Percentiles rank a stretch among this genome's conserved stretches.
Conservation (phyloP, 1,140 invertebrate species). For the Acarapis woodi region DNA sequence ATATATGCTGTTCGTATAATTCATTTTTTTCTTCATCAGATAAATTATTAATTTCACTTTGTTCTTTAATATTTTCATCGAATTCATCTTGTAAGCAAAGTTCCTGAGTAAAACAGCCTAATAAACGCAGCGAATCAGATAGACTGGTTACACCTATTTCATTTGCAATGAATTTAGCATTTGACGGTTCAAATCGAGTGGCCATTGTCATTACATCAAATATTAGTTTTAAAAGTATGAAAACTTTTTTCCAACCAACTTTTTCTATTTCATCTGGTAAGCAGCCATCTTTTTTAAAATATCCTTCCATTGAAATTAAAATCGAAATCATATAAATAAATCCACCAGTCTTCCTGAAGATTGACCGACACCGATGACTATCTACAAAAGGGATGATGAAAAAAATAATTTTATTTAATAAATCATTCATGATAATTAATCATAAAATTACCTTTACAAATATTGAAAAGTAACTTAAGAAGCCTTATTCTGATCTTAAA, state of each 20-base stretch:
- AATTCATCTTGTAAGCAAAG: conserved; percentile 9
- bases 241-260: conserved; percentile 13
- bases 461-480: too few species aligned
- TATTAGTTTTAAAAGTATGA: conserved; percentile 45
- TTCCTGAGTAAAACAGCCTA: conserved; percentile 47
- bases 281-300: conserved; percentile 22
- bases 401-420: too few species aligned
- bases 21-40: too few species aligned
- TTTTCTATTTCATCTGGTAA: neutral
- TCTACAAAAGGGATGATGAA: conserved; percentile 34
- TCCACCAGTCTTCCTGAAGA: conserved; percentile 87
- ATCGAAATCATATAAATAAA: conserved; percentile 93
- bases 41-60: neutral
- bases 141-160: conserved; percentile 70
- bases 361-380: conserved; percentile 74
- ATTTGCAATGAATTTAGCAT: conserved; percentile 88
- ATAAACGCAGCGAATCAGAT: conserved; percentile 56
- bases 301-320: conserved; percentile 65
- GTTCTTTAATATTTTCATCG: neutral
- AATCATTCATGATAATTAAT: too few species aligned
- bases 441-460: too few species aligned
- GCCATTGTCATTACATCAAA: conserved; percentile 85
- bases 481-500: too few species aligned
- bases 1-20: too few species aligned
- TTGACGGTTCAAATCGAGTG: conserved; percentile 95